Base-by-base conservation (phyloP, 2,888 invertebrate species). In the Euplexia lucipara region DNA sequence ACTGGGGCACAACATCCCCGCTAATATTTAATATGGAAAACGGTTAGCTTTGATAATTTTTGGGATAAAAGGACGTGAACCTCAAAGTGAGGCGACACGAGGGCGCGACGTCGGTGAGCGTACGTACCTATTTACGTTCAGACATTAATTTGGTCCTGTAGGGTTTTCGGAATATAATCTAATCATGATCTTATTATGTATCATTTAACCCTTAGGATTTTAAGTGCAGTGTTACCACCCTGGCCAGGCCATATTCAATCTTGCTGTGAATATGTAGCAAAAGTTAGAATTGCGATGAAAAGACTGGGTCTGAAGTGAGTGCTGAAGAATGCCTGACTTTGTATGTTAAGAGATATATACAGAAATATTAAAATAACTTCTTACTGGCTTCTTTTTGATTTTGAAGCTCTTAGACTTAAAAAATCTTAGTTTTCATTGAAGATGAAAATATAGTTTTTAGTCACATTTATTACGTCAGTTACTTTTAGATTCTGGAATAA, bases 21-120 rank as follows among this genome's bases (percentile, higher is more conserved):
- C 75, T 75, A 62, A 70, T 64, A 79, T 70, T 71, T 70, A 68
- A 76, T 75, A 65, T 53, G 62, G 51, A 58, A 54, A 60, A 63
- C 35, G 60, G 53, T 56, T 53, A 44, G 59, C 75, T 68, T 71
- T 60, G 61, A 53, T 64, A 51, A 65, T 62, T 73, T 57, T 20
- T 45, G 42, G 58, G 22, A 20, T 44, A 51, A 53, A 65, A 53
- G 32, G 44, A 57, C 26, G 49, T 39, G 22, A 14, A 53, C 7
- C 42, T 32, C n/a, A 45, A 71, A 45, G 39, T 52, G 12, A 35
- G 37, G 48, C 9, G 9, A n/a, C 7, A 30, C 2, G 39, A 30
- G 12, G 2, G 2, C 5, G 26, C 5, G 26, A 3, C 26, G 26
- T 26, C 26, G 26, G 20, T 48, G 9, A 14, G 58, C 14, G 22